Percentiles rank a stretch among this genome's conserved stretches.
Conservation (phyloP, 2,888 invertebrate species). For the Blastobasis adustella region DNA sequence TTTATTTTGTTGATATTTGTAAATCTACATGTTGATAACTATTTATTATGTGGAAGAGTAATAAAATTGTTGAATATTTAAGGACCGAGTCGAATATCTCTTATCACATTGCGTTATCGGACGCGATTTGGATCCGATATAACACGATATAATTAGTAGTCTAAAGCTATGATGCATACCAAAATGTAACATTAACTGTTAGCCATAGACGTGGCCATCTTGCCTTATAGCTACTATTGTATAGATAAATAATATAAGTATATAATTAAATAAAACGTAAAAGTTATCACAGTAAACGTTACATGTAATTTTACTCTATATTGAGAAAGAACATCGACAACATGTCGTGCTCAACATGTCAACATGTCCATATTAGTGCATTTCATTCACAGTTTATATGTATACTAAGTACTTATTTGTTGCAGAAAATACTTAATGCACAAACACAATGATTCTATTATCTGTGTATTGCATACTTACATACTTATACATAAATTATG, state of each 20-base stretch:
- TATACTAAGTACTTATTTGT: too few species aligned
- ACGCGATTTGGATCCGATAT: conserved; percentile 40
- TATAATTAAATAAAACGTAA: conserved; percentile 9
- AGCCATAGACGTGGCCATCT: conserved; percentile 70
- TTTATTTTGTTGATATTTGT: conserved; percentile 76
- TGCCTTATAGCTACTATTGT: conserved; percentile 50
- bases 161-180: conserved; percentile 48
- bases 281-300: conserved; percentile 19
- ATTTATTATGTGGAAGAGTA: conserved; percentile 70
- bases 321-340: conserved; percentile 8
- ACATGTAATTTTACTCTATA: conserved; percentile 37
- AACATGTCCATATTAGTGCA: conserved; percentile 62
- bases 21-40: conserved; percentile 74
- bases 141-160: conserved; percentile 50
- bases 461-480: conserved; percentile 52
- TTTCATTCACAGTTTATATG: conserved; percentile 54
- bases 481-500: conserved; percentile 29
- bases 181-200: conserved; percentile 44
- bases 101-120: conserved; percentile 23
- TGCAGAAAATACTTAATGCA: too few species aligned
- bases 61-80: conserved; percentile 70
- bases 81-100: conserved; percentile 50
- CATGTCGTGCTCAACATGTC: conserved; percentile 4
- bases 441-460: conserved; percentile 10
- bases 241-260: conserved; percentile 20